A percentile compares a stretch with the other conserved stretches of the same genome.
Evolutionary conservation across 2,797 vertebrate genomes (phyloP).

Genomic region (Phrynocephalus vlangalii): DNA sequence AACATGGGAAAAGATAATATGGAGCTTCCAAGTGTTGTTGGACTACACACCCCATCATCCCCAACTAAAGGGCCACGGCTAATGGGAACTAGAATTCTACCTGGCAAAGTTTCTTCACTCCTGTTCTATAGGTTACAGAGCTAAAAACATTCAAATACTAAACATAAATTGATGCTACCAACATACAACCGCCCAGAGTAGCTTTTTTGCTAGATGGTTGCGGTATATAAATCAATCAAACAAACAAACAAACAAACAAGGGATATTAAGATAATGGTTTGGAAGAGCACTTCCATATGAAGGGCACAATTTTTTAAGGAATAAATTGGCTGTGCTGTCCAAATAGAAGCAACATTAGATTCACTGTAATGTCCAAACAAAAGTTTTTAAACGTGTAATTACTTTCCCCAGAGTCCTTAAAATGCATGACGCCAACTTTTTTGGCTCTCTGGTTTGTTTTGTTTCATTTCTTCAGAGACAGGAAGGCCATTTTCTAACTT

Average conservation of each 20-base stretch:
- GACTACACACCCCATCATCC: background rate
- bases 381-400: background rate
- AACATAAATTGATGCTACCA: background rate
- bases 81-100: background rate
- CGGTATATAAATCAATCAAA: too few species aligned
- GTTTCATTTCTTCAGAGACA: background rate
- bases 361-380: background rate
- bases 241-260: background rate
- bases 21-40: background rate
- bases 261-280: background rate
- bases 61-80: background rate
- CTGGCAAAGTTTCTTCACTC: background rate
- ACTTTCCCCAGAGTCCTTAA: background rate
- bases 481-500: background rate
- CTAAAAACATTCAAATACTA: background rate
- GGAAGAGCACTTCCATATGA: background rate
- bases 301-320: too few species aligned
- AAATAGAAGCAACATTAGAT: background rate
- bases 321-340: background rate
- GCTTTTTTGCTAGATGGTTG: too few species aligned
- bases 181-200: background rate
- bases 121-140: background rate
- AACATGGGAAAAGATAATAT: background rate
- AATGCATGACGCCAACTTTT: background rate
- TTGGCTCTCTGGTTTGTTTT: background rate